These are phyloP conservation scores for Geothlypis trichas DNA, from an alignment of 2,113 vertebrate genomes.

Conservation along the genomic window DNA sequence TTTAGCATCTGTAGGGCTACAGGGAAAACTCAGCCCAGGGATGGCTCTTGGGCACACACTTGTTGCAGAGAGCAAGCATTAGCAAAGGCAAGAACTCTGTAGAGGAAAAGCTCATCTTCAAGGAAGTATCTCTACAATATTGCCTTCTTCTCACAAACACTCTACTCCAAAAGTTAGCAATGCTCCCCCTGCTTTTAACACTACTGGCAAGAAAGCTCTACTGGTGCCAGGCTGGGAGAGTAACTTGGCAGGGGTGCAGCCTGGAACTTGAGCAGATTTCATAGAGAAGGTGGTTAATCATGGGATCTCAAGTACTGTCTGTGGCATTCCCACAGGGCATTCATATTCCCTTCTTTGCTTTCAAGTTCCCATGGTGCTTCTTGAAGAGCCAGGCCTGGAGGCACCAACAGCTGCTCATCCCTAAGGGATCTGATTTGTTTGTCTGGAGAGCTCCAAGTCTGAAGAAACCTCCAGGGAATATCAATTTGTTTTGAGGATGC, in stretches of 20 bases:
- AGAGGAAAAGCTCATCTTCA: background rate
- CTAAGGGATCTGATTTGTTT: background rate
- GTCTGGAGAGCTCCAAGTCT: background rate
- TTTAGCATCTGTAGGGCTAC: background rate
- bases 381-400: background rate
- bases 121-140: background rate
- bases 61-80: background rate
- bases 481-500: background rate
- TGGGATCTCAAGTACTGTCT: background rate
- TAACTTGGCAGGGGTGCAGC: background rate
- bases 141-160: background rate
- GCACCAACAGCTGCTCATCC: background rate
- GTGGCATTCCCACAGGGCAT: background rate
- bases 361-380: background rate
- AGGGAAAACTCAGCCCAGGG: background rate
- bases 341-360: background rate
- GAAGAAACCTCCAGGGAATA: background rate
- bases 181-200: background rate
- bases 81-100: background rate
- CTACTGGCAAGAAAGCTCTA: background rate
- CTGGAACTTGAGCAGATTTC: background rate
- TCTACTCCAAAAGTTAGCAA: background rate
- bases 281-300: background rate
- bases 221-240: background rate
- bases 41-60: background rate